phyloP scores from a whole-genome alignment of 1,140 invertebrate genomes.

The Drosophila elegans region DNA sequence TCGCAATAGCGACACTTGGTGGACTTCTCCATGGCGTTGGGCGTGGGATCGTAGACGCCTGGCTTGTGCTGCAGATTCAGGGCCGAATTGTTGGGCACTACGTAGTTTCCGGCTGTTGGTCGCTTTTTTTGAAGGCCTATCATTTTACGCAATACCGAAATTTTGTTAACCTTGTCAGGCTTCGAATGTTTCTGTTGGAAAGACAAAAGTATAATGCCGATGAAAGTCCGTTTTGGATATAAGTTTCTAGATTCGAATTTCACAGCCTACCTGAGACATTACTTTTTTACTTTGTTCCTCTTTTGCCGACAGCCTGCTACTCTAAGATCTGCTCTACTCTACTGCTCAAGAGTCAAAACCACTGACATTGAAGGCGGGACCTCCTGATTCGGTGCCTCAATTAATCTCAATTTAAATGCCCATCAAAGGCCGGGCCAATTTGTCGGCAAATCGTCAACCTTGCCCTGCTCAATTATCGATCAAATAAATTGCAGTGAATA shows the following conservation, averaged over 20 bases:
- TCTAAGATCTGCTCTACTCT: not conserved
- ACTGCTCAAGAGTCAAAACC: not conserved
- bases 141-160: conserved; percentile 77
- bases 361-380: conserved; percentile 35
- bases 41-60: conserved; percentile 32
- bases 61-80: conserved; percentile 50
- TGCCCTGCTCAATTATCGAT: conserved; percentile 53
- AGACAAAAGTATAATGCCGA: conserved; percentile 10
- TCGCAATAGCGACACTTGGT: conserved; percentile 74
- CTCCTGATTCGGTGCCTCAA: conserved; percentile 10
- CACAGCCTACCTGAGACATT: conserved; percentile 58
- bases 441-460: conserved; percentile 42
- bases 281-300: not conserved
- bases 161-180: conserved; percentile 69
- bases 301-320: not conserved
- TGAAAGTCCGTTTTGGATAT: not conserved
- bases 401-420: conserved; percentile 39
- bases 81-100: conserved; percentile 76
- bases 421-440: conserved; percentile 7
- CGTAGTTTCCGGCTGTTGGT: conserved; percentile 35
- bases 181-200: conserved; percentile 32
- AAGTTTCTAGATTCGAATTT: not conserved
- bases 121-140: conserved; percentile 69
- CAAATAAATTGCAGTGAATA: conserved; percentile 52
- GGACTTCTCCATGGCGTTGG: conserved; percentile 44